phyloP scores from a whole-genome alignment of 2,113 vertebrate species.

The Merops nubicus region DNA sequence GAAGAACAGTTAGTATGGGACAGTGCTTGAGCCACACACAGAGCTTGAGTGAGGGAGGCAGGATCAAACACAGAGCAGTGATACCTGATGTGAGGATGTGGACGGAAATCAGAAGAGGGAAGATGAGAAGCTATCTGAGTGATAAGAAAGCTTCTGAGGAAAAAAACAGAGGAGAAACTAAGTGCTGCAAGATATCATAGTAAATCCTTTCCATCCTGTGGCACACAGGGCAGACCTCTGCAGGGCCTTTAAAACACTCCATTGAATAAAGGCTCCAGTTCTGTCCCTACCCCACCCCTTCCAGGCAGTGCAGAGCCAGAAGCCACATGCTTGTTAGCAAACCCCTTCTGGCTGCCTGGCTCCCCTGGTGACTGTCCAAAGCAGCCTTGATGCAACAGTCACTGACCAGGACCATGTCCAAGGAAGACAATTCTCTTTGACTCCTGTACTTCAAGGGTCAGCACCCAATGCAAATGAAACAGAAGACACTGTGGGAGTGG shows the following conservation, averaged over 20 bases:
- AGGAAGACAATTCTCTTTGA: neutral
- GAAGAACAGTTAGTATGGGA: constrained; percentile 25
- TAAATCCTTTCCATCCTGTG: neutral
- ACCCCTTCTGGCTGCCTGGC: neutral
- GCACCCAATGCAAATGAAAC: neutral
- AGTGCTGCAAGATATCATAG: neutral
- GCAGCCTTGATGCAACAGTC: neutral
- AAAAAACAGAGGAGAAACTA: constrained; percentile 75
- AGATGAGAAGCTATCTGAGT: constrained; percentile 97
- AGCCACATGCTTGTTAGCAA: neutral
- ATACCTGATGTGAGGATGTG: constrained; percentile 87
- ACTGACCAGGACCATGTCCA: neutral
- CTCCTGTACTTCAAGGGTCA: neutral
- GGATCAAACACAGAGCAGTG: constrained; percentile 53
- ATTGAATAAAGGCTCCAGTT: neutral
- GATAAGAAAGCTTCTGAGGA: constrained; percentile 91
- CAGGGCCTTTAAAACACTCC: neutral
- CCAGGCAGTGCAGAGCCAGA: neutral
- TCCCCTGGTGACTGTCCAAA: neutral
- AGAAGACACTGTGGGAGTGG: neutral
- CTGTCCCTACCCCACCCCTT: neutral
- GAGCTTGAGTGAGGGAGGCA: constrained; percentile 35
- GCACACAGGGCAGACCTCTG: neutral
- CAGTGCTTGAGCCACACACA: constrained; percentile 7
- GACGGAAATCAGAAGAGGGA: constrained; percentile 94